Conservation (phyloP, 2,888 invertebrate species). For the Crocallis elinguaria region DNA sequence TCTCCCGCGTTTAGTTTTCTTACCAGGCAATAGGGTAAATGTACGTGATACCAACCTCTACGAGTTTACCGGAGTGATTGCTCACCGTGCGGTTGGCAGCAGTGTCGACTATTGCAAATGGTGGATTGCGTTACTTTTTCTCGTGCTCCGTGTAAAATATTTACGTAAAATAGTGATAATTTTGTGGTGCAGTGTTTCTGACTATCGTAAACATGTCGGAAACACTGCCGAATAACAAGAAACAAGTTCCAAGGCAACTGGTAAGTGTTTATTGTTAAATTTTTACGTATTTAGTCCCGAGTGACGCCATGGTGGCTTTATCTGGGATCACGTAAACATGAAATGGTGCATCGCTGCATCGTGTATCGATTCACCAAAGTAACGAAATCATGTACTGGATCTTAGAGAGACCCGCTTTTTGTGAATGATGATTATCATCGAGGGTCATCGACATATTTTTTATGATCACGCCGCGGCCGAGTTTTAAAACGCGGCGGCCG, state of each 20-base stretch:
- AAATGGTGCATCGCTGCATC: slow-evolving; percentile 85
- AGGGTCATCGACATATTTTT: slow-evolving; percentile 77
- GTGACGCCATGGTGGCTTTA: slow-evolving; percentile 87
- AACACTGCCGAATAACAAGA: slow-evolving; percentile 84
- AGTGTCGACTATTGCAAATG: slow-evolving; percentile 84
- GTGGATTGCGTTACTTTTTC: slow-evolving; percentile 85
- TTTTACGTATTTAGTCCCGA: slow-evolving; percentile 84
- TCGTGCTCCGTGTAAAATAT: slow-evolving; percentile 85
- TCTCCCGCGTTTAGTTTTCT: slow-evolving; percentile 57
- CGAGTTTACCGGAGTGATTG: slow-evolving; percentile 72
- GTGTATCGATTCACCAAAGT: slow-evolving; percentile 81
- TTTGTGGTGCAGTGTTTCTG: slow-evolving; percentile 83
- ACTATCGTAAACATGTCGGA: slow-evolving; percentile 84
- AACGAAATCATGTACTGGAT: slow-evolving; percentile 53
- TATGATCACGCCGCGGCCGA: slow-evolving; percentile 77
- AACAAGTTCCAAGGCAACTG: slow-evolving; percentile 86
- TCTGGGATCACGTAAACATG: slow-evolving; percentile 87
- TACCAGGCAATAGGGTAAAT: slow-evolving; percentile 73
- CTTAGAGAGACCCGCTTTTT: slow-evolving; percentile 44
- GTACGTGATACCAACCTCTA: slow-evolving; percentile 64
- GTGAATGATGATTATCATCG: slow-evolving; percentile 54
- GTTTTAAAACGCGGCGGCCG: slow-evolving; percentile 82
- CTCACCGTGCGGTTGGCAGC: slow-evolving; percentile 73
- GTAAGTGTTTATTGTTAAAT: slow-evolving; percentile 84
- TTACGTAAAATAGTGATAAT: slow-evolving; percentile 85